Conservation (phyloP, 2,113 vertebrate genomes). For the Acanthochromis polyacanthus region DNA sequence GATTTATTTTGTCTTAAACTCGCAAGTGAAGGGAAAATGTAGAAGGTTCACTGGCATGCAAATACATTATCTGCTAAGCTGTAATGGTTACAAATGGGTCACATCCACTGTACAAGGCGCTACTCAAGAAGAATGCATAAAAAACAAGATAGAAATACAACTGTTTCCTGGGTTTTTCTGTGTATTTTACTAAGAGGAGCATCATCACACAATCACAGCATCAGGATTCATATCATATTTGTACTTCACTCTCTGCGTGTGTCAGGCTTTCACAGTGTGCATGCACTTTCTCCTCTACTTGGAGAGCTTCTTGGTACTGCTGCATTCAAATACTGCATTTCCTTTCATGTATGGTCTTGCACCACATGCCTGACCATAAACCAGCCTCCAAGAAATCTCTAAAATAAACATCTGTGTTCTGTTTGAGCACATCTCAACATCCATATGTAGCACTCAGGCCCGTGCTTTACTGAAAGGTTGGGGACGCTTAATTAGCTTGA, state of each 20-base stretch:
- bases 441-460: constrained; percentile 66
- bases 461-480: constrained; percentile 40
- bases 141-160: constrained; percentile 1
- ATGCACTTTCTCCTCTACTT: constrained; percentile 10
- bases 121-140: neutral
- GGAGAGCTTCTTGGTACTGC: constrained; percentile 55
- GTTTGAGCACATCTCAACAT: constrained; percentile 69
- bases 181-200: neutral
- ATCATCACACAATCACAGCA: constrained; percentile 1
- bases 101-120: neutral
- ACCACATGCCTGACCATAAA: constrained; percentile 81
- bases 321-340: constrained; percentile 72
- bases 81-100: neutral
- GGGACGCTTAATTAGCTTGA: constrained; percentile 58
- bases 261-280: neutral
- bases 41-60: constrained; percentile 21
- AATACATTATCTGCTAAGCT: neutral
- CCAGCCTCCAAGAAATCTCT: constrained; percentile 77
- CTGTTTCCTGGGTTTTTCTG: neutral
- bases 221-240: constrained; percentile 22
- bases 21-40: neutral
- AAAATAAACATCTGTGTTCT: constrained; percentile 82
- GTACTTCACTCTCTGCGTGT: constrained; percentile 20
- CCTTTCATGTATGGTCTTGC: constrained; percentile 79
- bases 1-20: constrained; percentile 31